Base-by-base conservation (phyloP, 1,140 invertebrate genomes). In the Ceratoteleas bidentatus region DNA sequence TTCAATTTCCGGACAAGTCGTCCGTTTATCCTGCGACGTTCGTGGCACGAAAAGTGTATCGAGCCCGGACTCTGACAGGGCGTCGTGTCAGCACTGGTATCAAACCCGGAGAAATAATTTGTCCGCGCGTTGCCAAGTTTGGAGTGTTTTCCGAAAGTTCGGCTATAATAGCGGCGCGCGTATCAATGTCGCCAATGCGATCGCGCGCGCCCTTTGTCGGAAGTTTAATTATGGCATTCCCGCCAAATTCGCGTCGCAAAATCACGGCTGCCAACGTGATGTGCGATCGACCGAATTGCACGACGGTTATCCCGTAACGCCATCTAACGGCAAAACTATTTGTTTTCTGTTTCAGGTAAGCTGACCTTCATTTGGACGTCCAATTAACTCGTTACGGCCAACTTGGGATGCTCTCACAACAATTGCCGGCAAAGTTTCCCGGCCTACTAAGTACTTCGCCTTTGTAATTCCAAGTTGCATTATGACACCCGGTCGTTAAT, bases 31-130 rank as follows among this genome's bases (percentile, higher is more conserved):
- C 54, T 34, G 49, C 57, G 2, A 54, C 15, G 33, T 43, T 68
- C 36, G 40, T 47, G 45, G 15, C 16, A 61, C 38, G 52, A 73
- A 68, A 74, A 83, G 66, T 58, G 58, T 66, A 74, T 75, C 64
- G 61, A 70, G 52, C 40, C 15, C 16, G 64, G 16, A n/a, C n/a
- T 38, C 57, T 69, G 74, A 82, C 73, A 73, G 64, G 38, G 40
- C 52, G 75, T 57, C 60, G 66, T 61, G 81, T 83, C 75, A 83
- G 75, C 75, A 79, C 64, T 83, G 81, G 81, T 75, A 78, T 69
- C 32, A 53, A 61, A 75, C 81, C 81, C 75, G 70, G 43, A 64
- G 75, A 83, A 83, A 83, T 83, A 78, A 83, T 83, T 83, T 75
- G 75, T 66, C 72, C 49, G 70, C 24, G 47, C 56, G 24, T 61